Percentiles rank a stretch among this genome's conserved stretches.
phyloP scores from a whole-genome alignment of 92 coral and sea anemone species.

The Porites evermanni region DNA sequence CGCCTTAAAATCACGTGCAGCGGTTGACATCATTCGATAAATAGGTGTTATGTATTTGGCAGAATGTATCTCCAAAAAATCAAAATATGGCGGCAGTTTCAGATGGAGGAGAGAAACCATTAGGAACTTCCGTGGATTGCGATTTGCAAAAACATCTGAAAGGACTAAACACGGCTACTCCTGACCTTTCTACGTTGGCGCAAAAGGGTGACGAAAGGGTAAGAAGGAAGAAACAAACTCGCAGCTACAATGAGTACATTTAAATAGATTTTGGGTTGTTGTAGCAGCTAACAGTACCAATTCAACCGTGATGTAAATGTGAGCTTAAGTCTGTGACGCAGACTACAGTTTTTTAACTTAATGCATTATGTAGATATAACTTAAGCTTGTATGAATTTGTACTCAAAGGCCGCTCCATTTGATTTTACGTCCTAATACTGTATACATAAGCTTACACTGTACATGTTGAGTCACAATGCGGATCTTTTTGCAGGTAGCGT shows the following conservation, averaged over 20 bases:
- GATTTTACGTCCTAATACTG: too few relatives aligned
- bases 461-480: too few relatives aligned
- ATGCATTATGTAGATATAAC: too few relatives aligned
- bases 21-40: neutral
- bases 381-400: too few relatives aligned
- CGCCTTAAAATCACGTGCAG: neutral
- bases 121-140: conserved; percentile 14
- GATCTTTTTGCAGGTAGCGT: too few relatives aligned
- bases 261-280: neutral
- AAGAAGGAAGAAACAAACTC: neutral
- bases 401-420: too few relatives aligned
- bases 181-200: conserved; percentile 86
- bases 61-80: neutral
- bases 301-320: too few relatives aligned
- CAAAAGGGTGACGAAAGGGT: conserved; percentile 97
- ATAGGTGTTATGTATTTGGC: neutral
- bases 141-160: conserved; percentile 46
- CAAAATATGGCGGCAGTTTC: conserved; percentile 50
- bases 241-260: neutral
- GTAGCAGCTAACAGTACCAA: too few relatives aligned
- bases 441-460: too few relatives aligned
- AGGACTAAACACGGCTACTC: conserved; percentile 68
- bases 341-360: too few relatives aligned
- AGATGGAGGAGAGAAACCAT: conserved; percentile 10
- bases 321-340: too few relatives aligned